phyloP scores from a whole-genome alignment of 1,140 invertebrate genomes.

The Trichonephila clavipes region DNA sequence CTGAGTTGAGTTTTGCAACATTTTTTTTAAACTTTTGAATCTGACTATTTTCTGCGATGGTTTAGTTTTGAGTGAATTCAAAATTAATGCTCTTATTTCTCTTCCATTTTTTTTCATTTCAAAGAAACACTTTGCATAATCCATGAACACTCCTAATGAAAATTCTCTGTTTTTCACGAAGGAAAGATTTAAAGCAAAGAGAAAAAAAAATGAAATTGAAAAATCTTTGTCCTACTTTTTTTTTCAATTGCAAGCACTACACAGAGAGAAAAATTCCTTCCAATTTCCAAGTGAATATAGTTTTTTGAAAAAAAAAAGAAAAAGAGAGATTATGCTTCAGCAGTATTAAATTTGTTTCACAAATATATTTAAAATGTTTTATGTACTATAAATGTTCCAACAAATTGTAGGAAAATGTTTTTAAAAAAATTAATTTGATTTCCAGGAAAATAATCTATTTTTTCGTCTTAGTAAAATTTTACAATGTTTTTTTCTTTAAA shows the following conservation, averaged over 20 bases:
- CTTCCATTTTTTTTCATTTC: neutral
- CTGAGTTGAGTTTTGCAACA: neutral
- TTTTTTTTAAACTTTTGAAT: neutral
- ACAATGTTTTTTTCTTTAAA: too few relatives aligned
- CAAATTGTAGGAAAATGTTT: too few relatives aligned
- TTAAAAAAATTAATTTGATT: too few relatives aligned
- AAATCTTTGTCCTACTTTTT: neutral
- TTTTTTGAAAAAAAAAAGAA: too few relatives aligned
- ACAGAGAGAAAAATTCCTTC: neutral
- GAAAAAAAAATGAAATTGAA: neutral
- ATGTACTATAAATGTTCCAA: too few relatives aligned
- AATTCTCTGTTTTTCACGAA: neutral
- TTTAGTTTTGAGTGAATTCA: conserved; percentile 20
- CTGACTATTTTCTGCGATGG: neutral
- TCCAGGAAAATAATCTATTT: too few relatives aligned
- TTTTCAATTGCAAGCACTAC: neutral
- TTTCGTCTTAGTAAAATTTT: too few relatives aligned
- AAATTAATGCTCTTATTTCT: conserved; percentile 17
- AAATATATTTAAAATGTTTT: too few relatives aligned
- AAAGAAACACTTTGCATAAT: conserved; percentile 31
- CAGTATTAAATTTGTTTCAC: too few relatives aligned
- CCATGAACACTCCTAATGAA: conserved; percentile 3
- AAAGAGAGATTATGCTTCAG: too few relatives aligned
- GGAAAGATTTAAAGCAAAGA: neutral
- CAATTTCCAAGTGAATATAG: neutral